Evolutionary conservation across 2,113 vertebrate genomes (phyloP).

Genomic region (Taurulus bubalis): DNA sequence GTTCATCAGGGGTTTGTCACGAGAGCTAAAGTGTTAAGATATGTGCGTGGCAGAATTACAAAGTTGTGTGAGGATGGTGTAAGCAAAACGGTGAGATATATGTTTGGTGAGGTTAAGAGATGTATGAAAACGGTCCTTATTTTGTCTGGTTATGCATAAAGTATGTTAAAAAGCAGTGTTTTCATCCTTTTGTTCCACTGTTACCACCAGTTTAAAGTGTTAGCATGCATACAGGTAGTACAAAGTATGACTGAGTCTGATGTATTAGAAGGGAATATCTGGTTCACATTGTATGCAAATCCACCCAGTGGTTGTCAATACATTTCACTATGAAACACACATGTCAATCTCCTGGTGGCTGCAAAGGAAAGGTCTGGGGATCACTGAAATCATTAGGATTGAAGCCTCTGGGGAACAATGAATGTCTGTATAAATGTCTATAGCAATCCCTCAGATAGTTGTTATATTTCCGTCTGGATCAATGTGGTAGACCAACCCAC

Average conservation of each 20-base stretch:
- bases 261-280: not conserved
- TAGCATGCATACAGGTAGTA: not conserved
- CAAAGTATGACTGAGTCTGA: not conserved
- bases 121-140: not conserved
- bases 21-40: not conserved
- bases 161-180: not conserved
- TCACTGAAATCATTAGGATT: not conserved
- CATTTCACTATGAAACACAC: not conserved
- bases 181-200: not conserved
- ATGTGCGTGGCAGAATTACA: not conserved
- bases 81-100: not conserved
- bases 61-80: not conserved
- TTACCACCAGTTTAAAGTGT: not conserved
- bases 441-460: not conserved
- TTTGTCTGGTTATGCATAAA: not conserved
- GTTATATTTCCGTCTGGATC: not conserved
- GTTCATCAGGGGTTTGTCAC: not conserved
- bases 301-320: not conserved
- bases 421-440: not conserved
- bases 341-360: not conserved
- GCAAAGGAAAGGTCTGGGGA: not conserved
- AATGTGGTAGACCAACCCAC: not conserved
- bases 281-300: not conserved
- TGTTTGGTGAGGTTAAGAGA: not conserved
- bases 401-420: not conserved